Evolutionary conservation across 1,140 invertebrate species (phyloP).

Genomic region (Alviniconcha marisindica): DNA sequence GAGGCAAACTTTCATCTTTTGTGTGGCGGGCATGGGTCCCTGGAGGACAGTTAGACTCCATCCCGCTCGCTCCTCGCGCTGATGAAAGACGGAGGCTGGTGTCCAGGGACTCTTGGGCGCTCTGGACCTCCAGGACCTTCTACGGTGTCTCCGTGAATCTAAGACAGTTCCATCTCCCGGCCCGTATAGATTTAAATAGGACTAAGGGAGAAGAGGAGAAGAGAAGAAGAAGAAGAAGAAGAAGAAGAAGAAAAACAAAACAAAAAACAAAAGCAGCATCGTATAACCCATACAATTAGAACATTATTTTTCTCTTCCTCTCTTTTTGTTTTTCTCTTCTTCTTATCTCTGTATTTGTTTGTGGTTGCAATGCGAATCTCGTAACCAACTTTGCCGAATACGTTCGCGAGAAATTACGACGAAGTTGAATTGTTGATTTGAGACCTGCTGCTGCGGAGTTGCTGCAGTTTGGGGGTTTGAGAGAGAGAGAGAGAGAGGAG

Average conservation of each 20-base stretch:
- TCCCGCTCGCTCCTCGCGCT: conserved; percentile 16
- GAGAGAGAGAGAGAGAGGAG: no score
- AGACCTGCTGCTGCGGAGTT: no score
- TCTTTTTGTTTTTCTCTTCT: no score
- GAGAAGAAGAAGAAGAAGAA: neutral
- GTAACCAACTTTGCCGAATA: no score
- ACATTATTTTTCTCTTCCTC: no score
- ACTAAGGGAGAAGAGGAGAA: neutral
- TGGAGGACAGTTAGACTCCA: conserved; percentile 32
- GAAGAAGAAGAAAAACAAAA: no score
- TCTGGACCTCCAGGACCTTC: conserved; percentile 12
- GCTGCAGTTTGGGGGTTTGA: no score
- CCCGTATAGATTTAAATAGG: conserved; percentile 19
- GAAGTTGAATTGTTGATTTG: no score
- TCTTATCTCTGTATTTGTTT: neutral
- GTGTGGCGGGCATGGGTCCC: neutral
- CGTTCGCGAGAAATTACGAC: no score
- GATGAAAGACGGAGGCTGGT: conserved; percentile 32
- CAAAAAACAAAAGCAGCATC: no score
- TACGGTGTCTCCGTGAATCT: neutral
- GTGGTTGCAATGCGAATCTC: conserved; percentile 4
- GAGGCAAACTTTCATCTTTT: conserved; percentile 36
- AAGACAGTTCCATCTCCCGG: neutral
- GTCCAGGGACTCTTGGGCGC: neutral
- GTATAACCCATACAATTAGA: no score